These are phyloP conservation scores for Momotus momota DNA, from an alignment of 2,797 vertebrate genomes.

Conservation along the genomic window DNA sequence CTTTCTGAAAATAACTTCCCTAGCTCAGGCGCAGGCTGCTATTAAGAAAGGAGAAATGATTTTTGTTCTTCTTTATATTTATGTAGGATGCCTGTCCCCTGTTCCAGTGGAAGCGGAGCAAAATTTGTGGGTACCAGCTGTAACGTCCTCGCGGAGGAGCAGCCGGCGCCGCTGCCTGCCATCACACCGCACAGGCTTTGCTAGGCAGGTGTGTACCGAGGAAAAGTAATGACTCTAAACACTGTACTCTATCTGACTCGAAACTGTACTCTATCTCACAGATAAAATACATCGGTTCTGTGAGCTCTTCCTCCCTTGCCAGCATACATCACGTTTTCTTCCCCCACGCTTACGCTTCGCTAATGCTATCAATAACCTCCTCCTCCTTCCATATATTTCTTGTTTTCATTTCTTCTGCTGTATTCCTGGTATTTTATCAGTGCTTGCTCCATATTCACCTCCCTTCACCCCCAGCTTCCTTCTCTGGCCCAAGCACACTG, in stretches of 20 bases:
- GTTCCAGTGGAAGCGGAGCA: not conserved
- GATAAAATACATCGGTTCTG: accelerated
- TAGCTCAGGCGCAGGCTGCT: not conserved
- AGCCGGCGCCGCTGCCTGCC: not conserved
- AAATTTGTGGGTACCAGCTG: not conserved
- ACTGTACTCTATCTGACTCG: not conserved
- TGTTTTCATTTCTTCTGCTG: not conserved
- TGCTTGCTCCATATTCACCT: not conserved
- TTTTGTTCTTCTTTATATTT: not conserved
- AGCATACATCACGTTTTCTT: not conserved
- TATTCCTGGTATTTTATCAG: not conserved
- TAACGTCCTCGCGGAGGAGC: accelerated
- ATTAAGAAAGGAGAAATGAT: not conserved
- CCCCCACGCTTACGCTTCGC: not conserved
- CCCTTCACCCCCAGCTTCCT: not conserved
- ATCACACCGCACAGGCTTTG: accelerated
- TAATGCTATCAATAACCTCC: not conserved
- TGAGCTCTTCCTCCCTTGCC: not conserved
- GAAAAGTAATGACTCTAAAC: not conserved
- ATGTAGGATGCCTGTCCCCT: not conserved
- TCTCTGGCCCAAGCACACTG: not conserved
- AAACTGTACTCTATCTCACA: not conserved
- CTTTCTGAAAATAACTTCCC: not conserved
- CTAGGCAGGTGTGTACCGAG: not conserved
- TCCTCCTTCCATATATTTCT: not conserved